Conservation (phyloP, 2,113 vertebrate genomes). For the Castor canadensis region DNA sequence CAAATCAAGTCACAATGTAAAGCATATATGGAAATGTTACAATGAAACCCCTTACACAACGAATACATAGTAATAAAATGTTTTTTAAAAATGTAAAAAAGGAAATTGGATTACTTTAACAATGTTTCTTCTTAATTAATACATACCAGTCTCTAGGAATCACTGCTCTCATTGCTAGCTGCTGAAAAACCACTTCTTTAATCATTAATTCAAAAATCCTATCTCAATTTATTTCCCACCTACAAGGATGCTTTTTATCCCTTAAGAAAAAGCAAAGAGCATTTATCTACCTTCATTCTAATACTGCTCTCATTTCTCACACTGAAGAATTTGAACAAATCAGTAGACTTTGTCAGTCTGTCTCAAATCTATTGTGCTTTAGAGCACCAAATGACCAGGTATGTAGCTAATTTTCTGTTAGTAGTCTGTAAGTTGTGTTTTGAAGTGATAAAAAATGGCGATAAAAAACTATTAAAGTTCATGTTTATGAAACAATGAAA, state of each 20-base stretch:
- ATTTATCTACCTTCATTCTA: not conserved
- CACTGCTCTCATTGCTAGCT: not conserved
- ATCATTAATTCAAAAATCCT: not conserved
- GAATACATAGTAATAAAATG: no score
- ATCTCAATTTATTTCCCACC: not conserved
- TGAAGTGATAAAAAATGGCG: constrained; percentile 54
- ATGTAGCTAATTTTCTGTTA: constrained; percentile 53
- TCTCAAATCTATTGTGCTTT: constrained; percentile 15
- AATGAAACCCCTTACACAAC: no score
- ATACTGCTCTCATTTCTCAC: not conserved
- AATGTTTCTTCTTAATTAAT: constrained; percentile 2
- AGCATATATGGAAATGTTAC: no score
- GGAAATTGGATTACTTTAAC: not conserved
- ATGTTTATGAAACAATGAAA: constrained; percentile 66
- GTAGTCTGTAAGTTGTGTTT: constrained; percentile 29
- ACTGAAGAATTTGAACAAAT: constrained; percentile 7
- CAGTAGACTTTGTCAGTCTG: constrained; percentile 8
- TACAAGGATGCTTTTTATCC: not conserved
- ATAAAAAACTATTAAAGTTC: constrained; percentile 48
- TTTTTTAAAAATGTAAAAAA: no score
- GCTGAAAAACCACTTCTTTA: not conserved
- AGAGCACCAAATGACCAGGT: not conserved
- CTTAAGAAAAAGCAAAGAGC: not conserved
- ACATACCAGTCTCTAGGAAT: not conserved
- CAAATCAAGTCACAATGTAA: no score